Base-by-base conservation (phyloP, 2,888 invertebrate genomes). In the Lagria hirta region DNA sequence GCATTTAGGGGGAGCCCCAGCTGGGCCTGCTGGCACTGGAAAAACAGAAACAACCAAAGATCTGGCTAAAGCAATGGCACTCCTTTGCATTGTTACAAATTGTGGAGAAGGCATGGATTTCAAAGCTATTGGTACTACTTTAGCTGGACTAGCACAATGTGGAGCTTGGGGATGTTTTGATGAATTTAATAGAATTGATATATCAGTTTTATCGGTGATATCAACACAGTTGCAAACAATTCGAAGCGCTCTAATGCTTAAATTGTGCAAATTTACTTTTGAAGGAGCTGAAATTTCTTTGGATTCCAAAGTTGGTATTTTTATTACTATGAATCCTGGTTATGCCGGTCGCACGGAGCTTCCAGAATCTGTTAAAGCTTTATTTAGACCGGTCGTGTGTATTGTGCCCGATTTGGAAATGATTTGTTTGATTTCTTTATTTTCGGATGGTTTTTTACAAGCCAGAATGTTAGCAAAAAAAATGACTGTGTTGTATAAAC, bases 101-200 rank as follows among this genome's bases (percentile, higher is more conserved):
- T 95, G 95, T 64, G 93, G 93, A 0, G 93, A 94, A 71, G 91
- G 91, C 10, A 92, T 93, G 91, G 92, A 93, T 73, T 89, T 84
- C 66, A 81, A 86, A 54, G 89, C 93, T 2, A 83, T 90, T 30
- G 84, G 84, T 3, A 82, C 82, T 21, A 88, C 86, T 51, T 72
- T 91, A 3, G 82, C 86, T 0, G 83, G 90, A 1, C 73, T 91
- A 33, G 85, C 85, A 37, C 88, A 90, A 66, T 89, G 88, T 65
- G 95, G 95, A 0, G 92, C 93, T 2, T 95, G 95, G 95, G 95
- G 94, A 1, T 95, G 94, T 68, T 95, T 95, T 65, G 94, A 95
- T 57, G 93, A 94, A 72, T 95, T 95, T 73, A 94, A 95, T 71
- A 77, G 93, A 18, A 94, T 96, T 53, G 92, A 94, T 52, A 84